These are phyloP conservation scores for Cordilura impudica DNA, from an alignment of 2,888 invertebrate genomes.

Conservation along the genomic window DNA sequence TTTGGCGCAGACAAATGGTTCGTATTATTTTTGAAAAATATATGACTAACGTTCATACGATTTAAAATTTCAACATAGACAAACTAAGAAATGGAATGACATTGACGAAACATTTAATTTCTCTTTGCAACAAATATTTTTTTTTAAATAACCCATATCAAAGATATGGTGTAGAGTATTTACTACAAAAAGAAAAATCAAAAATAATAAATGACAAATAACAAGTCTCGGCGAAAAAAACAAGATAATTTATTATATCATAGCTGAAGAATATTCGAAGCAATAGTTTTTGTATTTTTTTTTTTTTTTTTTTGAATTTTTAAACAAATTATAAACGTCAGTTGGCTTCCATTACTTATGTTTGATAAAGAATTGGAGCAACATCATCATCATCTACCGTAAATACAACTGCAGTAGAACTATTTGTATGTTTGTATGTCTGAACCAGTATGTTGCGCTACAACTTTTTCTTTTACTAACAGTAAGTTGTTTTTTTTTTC, in stretches of 20 bases:
- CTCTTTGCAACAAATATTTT: no score
- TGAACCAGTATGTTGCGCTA: conserved; percentile 1
- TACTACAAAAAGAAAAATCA: background rate
- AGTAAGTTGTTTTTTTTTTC: background rate
- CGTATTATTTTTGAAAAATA: no score
- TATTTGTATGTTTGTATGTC: background rate
- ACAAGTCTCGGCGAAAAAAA: conserved; percentile 19
- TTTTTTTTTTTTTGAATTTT: background rate
- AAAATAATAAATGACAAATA: conserved; percentile 8
- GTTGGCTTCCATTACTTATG: conserved; percentile 15
- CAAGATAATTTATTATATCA: conserved; percentile 55
- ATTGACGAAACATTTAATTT: no score
- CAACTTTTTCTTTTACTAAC: conserved; percentile 53
- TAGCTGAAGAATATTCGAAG: background rate
- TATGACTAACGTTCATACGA: no score
- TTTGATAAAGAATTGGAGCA: conserved; percentile 51
- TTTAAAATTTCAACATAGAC: no score
- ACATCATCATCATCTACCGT: conserved; percentile 34
- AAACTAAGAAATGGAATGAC: no score
- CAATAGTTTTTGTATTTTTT: no score
- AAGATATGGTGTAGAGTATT: conserved; percentile 8
- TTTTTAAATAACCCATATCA: no score
- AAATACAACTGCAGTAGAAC: background rate
- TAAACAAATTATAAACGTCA: conserved; percentile 20
- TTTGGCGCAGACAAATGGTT: no score